A percentile compares a stretch with the other conserved stretches of the same genome.
phyloP scores from a whole-genome alignment of 2,797 vertebrate species.

The Cossypha niveicapilla region DNA sequence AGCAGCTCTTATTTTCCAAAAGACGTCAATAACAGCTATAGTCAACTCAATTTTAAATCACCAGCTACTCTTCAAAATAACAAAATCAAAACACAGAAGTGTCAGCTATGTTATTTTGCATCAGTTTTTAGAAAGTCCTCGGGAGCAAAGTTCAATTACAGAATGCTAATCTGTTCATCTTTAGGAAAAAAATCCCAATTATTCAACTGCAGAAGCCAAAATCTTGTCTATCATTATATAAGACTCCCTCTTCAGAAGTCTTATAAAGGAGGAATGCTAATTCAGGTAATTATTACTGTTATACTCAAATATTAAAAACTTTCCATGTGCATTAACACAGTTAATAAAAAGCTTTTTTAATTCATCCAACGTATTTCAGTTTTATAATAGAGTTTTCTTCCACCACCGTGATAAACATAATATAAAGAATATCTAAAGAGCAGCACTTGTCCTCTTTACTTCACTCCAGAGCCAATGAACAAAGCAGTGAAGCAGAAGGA shows the following conservation, averaged over 20 bases:
- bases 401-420: slow-evolving; percentile 39
- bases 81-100: slow-evolving; percentile 12
- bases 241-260: slow-evolving; percentile 3
- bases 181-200: not conserved
- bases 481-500: slow-evolving; percentile 79
- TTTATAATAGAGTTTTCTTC: slow-evolving; percentile 36
- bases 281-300: not conserved
- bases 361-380: not conserved
- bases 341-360: not conserved
- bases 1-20: slow-evolving; percentile 34
- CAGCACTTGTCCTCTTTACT: slow-evolving; percentile 69
- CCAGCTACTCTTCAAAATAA: slow-evolving; percentile 3
- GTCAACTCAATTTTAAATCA: slow-evolving; percentile 30
- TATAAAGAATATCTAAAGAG: slow-evolving; percentile 64
- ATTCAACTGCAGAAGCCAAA: not conserved
- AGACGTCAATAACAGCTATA: not conserved
- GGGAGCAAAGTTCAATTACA: not conserved
- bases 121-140: not conserved
- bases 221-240: not conserved
- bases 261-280: not conserved
- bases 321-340: not conserved
- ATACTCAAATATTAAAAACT: not conserved
- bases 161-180: not conserved
- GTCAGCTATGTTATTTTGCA: not conserved
- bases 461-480: slow-evolving; percentile 72